Evolutionary conservation across 1,140 invertebrate species (phyloP), one percentile per base, ranked within the genome.

Genomic region (Acyrthosiphon pisum): DNA sequence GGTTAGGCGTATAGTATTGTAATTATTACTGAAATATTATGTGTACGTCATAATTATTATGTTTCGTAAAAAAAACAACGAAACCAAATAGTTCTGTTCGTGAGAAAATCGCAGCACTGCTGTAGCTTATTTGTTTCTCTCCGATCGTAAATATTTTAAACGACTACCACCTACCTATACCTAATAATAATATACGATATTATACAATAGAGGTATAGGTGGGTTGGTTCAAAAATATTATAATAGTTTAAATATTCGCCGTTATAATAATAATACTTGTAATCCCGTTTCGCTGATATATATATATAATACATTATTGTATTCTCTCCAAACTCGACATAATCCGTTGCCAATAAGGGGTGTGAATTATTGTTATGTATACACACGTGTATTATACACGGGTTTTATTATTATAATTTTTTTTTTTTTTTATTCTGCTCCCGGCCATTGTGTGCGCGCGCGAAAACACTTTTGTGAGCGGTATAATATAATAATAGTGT

Each of bases 391-490:
- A 50, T 30, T 46, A 35, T 18, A 46, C 8, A 46, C 20, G 37
- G 35, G 37, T 86, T 41, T 76, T 56, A 46, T 46, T 26, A 41
- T 23, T 46, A 46, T 76, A 22, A n/a, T 91, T 23, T 91, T 91
- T 23, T 76, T 91, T 46, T 53, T 91, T 81, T 46, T 91, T 35
- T 48, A 76, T 91, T 7, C 50, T 76, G 30, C 68, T 50, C 60
- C 11, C 26, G 68, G 90, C 90, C 30, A 81, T 91, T 81, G 90
- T 81, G 60, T 30, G 53, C 41, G 41, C 23, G 41, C 60, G 41
- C 26, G 26, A 88, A 91, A 91, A 44, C 60, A 46, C 60, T 91
- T 91, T 91, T 81, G 90, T 91, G 68, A 91, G 60, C 90, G 35
- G 18, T 44, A 18, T n/a, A n/a, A 30, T 44, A 18, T n/a, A n/a